A percentile compares a stretch with the other conserved stretches of the same genome.
phyloP scores from a whole-genome alignment of 1,140 invertebrate genomes.

The Gonioctena quinquepunctata region DNA sequence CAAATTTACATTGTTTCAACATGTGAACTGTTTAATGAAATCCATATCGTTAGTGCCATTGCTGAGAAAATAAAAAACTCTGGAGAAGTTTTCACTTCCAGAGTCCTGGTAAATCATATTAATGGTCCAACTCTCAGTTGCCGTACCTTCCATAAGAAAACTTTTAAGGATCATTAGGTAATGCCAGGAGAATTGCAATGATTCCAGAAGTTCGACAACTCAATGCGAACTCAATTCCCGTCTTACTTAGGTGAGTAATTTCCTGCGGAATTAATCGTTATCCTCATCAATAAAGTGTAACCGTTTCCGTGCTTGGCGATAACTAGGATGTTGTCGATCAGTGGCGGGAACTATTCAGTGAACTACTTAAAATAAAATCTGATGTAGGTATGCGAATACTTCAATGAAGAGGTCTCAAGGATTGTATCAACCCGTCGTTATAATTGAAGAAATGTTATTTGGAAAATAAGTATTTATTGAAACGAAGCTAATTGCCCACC shows the following conservation, averaged over 20 bases:
- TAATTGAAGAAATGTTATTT: no score
- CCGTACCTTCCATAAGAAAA: conserved; percentile 3
- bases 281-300: background rate
- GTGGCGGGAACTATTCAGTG: no score
- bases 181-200: conserved; percentile 1
- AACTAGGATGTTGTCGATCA: no score
- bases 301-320: no score
- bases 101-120: conserved; percentile 9
- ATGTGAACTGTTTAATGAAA: no score
- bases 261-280: background rate
- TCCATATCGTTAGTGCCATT: background rate
- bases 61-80: background rate
- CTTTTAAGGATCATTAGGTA: conserved; percentile 9
- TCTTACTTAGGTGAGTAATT: background rate
- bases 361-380: no score
- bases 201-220: background rate
- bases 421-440: no score
- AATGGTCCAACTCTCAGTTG: conserved; percentile 6
- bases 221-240: background rate
- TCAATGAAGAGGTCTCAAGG: no score
- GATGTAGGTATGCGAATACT: no score
- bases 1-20: no score
- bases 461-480: no score
- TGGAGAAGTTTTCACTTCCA: background rate
- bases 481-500: no score